Evolutionary conservation across 2,888 invertebrate genomes (phyloP), one percentile per base, ranked within the genome.

Genomic region (Platynereis dumerilii): DNA sequence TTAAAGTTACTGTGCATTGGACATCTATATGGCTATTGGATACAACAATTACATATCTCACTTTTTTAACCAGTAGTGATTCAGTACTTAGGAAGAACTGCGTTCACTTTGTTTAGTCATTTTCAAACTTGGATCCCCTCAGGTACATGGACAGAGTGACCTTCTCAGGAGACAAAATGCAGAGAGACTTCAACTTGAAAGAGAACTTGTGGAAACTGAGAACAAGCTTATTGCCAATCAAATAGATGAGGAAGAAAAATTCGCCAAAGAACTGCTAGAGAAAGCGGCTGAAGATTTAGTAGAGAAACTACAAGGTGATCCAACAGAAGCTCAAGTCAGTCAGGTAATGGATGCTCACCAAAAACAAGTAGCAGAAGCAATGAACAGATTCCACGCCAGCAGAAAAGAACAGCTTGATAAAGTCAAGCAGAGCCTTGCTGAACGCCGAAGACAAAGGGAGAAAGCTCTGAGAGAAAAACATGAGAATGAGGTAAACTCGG

Each of bases 161-260:
- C 42, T 80, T 34, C 68, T 81, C 45, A 67, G 82, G 3, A 67
- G 74, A 63, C 80, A 80, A 65, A 80, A 78, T 60, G 76, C 75
- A 12, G 79, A 81, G 65, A 66, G 75, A 29, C 69, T 81, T 64
- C 69, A 74, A 48, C 69, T 80, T 58, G 81, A 81, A 65, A 67
- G 76, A 54, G 79, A 78, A n/a, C 67, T 82, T 34, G 66, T 72
- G 54, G 72, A 72, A 39, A 76, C 78, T 58, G 82, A 82, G 63
- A 68, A 69, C 48, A 74, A 74, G 22, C 73, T 76, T 1, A 65
- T 80, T 28, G 74, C 69, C n/a, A 65, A 70, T 20, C 54, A 77
- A 45, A 62, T 76, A n/a, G 67, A 74, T n/a, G 75, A 74, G 7
- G 68, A 76, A 26, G 77, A 78, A 17, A 59, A 67, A n/a, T 75